These are phyloP conservation scores for Hiodon alosoides DNA, from an alignment of 2,113 vertebrate species.

Conservation along the genomic window DNA sequence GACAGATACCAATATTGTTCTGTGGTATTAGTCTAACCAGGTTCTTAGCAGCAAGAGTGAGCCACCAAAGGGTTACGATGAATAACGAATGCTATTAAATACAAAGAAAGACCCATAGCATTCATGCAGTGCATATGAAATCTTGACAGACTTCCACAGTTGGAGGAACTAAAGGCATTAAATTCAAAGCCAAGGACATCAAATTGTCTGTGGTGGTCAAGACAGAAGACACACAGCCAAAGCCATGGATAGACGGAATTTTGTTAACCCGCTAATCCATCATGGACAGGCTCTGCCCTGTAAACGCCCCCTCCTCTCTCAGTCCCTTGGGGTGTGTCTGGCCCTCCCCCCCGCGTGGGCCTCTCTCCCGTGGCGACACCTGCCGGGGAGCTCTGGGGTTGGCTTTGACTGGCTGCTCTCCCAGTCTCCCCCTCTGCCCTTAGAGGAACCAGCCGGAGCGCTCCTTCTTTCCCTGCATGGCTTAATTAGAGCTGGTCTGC, in stretches of 20 bases:
- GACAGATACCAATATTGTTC: not conserved
- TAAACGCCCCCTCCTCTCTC: not conserved
- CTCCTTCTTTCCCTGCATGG: not conserved
- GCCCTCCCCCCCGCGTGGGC: not conserved
- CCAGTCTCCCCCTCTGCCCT: not conserved
- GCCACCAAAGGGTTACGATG: too few species aligned
- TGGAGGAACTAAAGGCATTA: too few species aligned
- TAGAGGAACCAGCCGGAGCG: not conserved
- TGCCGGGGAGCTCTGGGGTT: conserved; percentile 6
- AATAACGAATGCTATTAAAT: too few species aligned
- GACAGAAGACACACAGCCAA: not conserved
- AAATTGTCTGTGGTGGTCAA: too few species aligned
- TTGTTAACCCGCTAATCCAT: conserved; percentile 1
- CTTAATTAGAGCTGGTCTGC: not conserved
- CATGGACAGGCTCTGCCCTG: not conserved
- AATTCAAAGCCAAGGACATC: too few species aligned
- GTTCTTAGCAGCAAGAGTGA: too few species aligned
- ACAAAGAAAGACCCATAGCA: too few species aligned
- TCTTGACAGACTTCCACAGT: too few species aligned
- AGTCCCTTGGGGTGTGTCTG: not conserved
- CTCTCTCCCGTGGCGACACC: conserved; percentile 7
- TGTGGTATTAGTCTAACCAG: not conserved
- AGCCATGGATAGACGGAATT: not conserved
- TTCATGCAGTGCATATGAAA: too few species aligned
- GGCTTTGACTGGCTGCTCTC: not conserved